phyloP scores from a whole-genome alignment of 2,888 invertebrate species.

The Pachydiplax longipennis region DNA sequence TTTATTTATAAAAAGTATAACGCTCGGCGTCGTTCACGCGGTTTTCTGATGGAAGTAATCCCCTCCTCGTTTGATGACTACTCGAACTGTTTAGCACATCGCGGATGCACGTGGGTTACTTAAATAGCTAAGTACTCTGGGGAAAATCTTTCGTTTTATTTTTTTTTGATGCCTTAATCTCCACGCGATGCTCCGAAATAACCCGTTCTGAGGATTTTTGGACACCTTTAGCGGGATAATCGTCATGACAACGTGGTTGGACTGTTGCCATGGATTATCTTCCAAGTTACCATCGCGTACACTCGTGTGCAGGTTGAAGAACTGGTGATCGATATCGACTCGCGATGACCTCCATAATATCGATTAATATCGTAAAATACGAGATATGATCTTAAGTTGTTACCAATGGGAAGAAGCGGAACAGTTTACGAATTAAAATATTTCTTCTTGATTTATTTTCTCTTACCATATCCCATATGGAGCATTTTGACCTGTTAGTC shows the following conservation, averaged over 20 bases:
- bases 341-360: too few species aligned
- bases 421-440: too few species aligned
- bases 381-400: too few species aligned
- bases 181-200: not conserved
- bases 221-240: not conserved
- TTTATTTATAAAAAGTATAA: not conserved
- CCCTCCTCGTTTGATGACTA: not conserved
- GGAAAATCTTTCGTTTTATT: not conserved
- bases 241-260: not conserved
- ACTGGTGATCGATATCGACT: not conserved
- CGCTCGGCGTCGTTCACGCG: not conserved
- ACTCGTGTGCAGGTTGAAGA: conserved; percentile 15
- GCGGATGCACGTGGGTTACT: too few species aligned
- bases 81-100: not conserved
- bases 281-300: not conserved
- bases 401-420: too few species aligned
- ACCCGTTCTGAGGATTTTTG: not conserved
- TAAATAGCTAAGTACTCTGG: not conserved
- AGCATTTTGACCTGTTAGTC: too few species aligned
- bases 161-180: not conserved
- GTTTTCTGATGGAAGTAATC: not conserved
- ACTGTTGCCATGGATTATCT: not conserved
- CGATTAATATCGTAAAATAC: too few species aligned
- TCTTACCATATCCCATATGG: too few species aligned
- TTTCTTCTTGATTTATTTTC: too few species aligned